Conservation (phyloP, 2,113 vertebrate genomes). For the Bubalus kerabau region DNA sequence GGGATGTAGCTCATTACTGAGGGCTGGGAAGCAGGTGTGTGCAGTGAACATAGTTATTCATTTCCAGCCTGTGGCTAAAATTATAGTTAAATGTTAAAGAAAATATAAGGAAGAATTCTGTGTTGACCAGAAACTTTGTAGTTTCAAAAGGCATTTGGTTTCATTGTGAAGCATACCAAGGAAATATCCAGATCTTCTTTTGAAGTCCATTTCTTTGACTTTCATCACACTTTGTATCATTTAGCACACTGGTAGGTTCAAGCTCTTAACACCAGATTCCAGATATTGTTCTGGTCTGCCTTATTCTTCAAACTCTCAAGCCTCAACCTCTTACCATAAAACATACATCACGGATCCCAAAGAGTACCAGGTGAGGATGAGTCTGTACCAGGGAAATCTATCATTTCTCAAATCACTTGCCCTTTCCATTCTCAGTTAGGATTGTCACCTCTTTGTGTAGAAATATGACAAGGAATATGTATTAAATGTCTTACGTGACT, state of each 20-base stretch:
- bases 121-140: not conserved
- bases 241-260: not conserved
- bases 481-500: not conserved
- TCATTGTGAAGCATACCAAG: not conserved
- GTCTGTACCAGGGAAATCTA: not conserved
- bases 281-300: not conserved
- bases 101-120: slow-evolving; percentile 40
- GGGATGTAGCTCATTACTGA: not conserved
- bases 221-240: not conserved
- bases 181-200: not conserved
- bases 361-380: not conserved
- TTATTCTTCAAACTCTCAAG: not conserved
- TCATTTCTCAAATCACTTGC: not conserved
- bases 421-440: not conserved
- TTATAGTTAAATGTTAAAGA: slow-evolving; percentile 59
- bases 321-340: not conserved
- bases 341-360: not conserved
- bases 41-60: not conserved
- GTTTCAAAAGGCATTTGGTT: slow-evolving; percentile 9
- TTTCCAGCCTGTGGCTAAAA: slow-evolving; percentile 19
- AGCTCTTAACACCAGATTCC: not conserved
- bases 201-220: not conserved
- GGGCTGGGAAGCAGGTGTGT: not conserved
- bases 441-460: not conserved
- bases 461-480: not conserved